Evolutionary conservation across 2,113 vertebrate genomes (phyloP), one percentile per base, ranked within the genome.

Genomic region (Larimichthys polyactis): DNA sequence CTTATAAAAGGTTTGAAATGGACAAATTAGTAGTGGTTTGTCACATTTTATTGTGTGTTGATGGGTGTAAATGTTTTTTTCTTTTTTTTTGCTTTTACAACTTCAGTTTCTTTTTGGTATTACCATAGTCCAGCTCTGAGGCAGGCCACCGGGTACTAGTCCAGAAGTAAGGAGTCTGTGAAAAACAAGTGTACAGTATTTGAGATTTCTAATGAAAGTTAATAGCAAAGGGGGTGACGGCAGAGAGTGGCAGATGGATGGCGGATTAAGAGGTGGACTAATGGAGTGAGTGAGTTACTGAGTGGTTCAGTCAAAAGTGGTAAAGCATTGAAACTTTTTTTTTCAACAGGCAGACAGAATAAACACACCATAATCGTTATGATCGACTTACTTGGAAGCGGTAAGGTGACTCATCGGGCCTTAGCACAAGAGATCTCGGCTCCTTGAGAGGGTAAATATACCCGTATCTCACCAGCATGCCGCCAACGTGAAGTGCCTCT

Each of bases 81-180:
- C 2, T 32, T 54, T 73, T 46, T 16, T 46, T 44, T 10, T 2
- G 40, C 29, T 60, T 64, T 58, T n/a, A 10, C 14, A 1, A 19
- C 52, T 14, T 59, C 14, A n/a, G 1, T 16, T 57, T 71, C 15
- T 17, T 36, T 77, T 15, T 64, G 29, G 49, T n/a, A 29, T 95
- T 87, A 98, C 98, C 98, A 1, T 98, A 98, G 88, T 99, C 97
- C 70, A 99, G 91, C 85, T 99, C 97, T 0, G 96, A 93, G 7
- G 97, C 96, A 0, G 97, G 97, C 97, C 97, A 97, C 77, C 97
- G 94, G 43, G 95, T 96, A 51, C 95, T 97, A 6, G 91, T 97
- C 97, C 98, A 99, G 94, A 98, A 99, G 84, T 99, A 98, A 0
- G 97, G 98, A 0, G 97, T 98, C 97, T 98, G 36, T 40, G 88